Percentiles rank a stretch among this genome's conserved stretches.
Evolutionary conservation across 2,888 invertebrate genomes (phyloP).

Genomic region (Hypercompe scribonia): DNA sequence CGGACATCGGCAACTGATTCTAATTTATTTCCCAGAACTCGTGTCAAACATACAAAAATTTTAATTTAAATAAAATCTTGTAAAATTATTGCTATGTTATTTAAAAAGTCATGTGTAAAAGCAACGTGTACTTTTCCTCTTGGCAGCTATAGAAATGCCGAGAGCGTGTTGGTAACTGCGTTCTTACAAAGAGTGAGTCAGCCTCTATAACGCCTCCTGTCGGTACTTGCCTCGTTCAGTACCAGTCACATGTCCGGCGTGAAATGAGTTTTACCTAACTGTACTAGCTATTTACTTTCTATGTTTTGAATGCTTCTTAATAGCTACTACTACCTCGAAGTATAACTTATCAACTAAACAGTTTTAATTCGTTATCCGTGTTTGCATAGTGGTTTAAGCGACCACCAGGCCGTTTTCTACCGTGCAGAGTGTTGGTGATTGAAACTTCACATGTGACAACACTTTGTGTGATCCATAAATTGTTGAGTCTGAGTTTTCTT

Average conservation of each 20-base stretch:
- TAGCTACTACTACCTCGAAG: constrained; percentile 30
- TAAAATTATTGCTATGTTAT: constrained; percentile 43
- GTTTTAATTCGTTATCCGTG: too few relatives aligned
- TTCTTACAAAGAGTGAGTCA: constrained; percentile 72
- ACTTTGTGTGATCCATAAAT: too few relatives aligned
- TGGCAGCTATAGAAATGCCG: constrained; percentile 65
- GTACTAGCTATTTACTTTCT: constrained; percentile 39
- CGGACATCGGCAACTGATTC: background rate
- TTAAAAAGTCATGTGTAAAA: constrained; percentile 46
- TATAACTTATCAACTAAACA: background rate
- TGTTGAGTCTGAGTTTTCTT: too few relatives aligned
- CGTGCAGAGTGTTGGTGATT: too few relatives aligned
- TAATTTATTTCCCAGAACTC: background rate
- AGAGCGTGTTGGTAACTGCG: constrained; percentile 69
- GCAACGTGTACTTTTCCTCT: constrained; percentile 56
- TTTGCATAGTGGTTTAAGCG: too few relatives aligned
- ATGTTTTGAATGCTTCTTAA: constrained; percentile 45
- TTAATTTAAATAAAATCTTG: background rate
- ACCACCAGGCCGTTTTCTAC: too few relatives aligned
- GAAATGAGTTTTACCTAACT: constrained; percentile 40
- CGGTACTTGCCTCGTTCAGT: constrained; percentile 47
- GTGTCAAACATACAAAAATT: background rate
- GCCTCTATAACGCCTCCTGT: constrained; percentile 52
- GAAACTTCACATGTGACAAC: too few relatives aligned
- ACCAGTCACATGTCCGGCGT: constrained; percentile 68